A percentile compares a stretch with the other conserved stretches of the same genome.
Conservation (phyloP, 2,113 vertebrate genomes). For the Odobenus rosmarus region DNA sequence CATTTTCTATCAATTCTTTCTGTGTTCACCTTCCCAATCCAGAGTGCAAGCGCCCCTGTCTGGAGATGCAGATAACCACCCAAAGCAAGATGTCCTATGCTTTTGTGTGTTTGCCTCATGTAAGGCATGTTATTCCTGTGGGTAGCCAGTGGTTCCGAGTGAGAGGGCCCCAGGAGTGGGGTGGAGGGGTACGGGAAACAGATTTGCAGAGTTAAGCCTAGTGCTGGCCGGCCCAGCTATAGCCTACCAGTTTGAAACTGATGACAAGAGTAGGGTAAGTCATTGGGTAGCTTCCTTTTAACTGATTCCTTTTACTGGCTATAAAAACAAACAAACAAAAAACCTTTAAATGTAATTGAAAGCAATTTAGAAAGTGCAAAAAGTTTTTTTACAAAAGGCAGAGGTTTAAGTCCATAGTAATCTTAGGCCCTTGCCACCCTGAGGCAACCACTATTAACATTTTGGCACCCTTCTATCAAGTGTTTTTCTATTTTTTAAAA, state of each 20-base stretch:
- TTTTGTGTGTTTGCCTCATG: not conserved
- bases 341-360: not conserved
- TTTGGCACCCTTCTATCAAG: constrained; percentile 5
- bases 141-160: not conserved
- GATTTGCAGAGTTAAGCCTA: not conserved
- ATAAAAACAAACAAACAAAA: not conserved
- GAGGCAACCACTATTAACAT: not conserved
- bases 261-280: not conserved
- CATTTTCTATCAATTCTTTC: not conserved
- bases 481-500: not conserved
- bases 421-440: not conserved
- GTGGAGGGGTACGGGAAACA: not conserved
- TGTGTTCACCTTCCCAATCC: not conserved
- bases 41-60: not conserved
- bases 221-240: not conserved
- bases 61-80: not conserved
- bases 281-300: not conserved
- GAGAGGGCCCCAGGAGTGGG: not conserved
- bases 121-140: rapidly evolving
- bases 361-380: constrained; percentile 30
- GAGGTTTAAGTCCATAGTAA: not conserved
- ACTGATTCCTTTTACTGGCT: not conserved
- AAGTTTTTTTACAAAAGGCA: not conserved
- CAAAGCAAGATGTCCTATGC: not conserved
- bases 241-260: not conserved